Conservation (phyloP, 1,140 invertebrate genomes). For the Pantala flavescens region DNA sequence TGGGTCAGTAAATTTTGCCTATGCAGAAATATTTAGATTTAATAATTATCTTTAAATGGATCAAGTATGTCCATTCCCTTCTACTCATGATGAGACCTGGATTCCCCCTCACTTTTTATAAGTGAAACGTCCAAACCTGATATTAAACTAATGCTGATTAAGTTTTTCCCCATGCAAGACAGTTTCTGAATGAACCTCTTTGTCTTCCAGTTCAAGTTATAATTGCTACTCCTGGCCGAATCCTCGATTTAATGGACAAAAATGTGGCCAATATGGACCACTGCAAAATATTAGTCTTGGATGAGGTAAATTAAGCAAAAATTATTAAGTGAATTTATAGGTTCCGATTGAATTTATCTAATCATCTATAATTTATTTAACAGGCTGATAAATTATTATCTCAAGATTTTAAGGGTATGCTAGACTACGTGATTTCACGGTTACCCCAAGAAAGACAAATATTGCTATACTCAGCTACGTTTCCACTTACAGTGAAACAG, state of each 20-base stretch:
- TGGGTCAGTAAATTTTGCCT: no score
- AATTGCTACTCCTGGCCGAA: conserved; percentile 97
- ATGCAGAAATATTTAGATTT: no score
- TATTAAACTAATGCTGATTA: conserved; percentile 15
- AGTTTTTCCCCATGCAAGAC: conserved; percentile 13
- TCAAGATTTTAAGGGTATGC: conserved; percentile 98
- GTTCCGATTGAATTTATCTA: conserved; percentile 10
- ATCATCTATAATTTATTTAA: conserved; percentile 20
- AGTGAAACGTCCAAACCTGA: conserved; percentile 12
- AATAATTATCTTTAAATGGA: no score
- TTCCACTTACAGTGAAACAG: conserved; percentile 97
- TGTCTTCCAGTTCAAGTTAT: conserved; percentile 83
- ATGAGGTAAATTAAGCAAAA: conserved; percentile 52
- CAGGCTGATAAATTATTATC: conserved; percentile 95
- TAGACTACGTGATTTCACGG: conserved; percentile 90
- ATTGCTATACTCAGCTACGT: conserved; percentile 96
- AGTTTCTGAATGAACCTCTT: conserved; percentile 19
- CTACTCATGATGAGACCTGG: conserved; percentile 14
- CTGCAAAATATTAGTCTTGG: conserved; percentile 93
- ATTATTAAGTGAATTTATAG: conserved; percentile 9
- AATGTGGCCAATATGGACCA: conserved; percentile 92
- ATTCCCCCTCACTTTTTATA: conserved; percentile 21
- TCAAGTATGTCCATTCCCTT: no score
- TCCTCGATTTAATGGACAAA: conserved; percentile 99
- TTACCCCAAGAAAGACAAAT: conserved; percentile 94